Conservation (phyloP, 1,140 invertebrate species). For the Pseudoatta argentina region DNA sequence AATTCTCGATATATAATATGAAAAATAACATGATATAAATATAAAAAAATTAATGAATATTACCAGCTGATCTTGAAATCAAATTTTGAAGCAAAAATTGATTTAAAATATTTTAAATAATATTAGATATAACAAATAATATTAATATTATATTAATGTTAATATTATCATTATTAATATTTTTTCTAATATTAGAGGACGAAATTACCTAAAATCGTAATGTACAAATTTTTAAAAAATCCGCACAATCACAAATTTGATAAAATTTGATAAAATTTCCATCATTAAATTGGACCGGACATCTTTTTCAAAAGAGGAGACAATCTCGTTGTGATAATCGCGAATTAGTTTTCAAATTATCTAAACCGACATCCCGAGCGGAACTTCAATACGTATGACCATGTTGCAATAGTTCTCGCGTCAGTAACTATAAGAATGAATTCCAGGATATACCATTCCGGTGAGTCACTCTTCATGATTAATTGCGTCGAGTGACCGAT, state of each 20-base stretch:
- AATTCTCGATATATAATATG: not conserved
- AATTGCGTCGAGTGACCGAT: conserved; percentile 62
- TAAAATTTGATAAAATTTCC: not conserved
- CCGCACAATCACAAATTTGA: not conserved
- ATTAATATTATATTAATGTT: not conserved
- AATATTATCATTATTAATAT: not conserved
- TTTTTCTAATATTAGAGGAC: not conserved
- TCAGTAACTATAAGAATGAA: conserved; percentile 59
- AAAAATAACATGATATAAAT: not conserved
- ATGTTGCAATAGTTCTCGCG: conserved; percentile 31
- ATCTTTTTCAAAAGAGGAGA: not conserved
- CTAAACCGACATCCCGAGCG: conserved; percentile 38
- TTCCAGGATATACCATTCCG: conserved; percentile 71
- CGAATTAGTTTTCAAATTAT: conserved; percentile 10
- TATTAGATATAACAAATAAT: not conserved
- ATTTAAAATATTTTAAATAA: not conserved
- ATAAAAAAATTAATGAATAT: not conserved
- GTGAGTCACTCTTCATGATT: conserved; percentile 70
- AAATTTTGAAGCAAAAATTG: not conserved
- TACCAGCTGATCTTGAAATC: not conserved
- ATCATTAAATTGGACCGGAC: not conserved
- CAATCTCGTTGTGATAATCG: not conserved
- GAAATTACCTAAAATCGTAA: not conserved
- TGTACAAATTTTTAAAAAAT: not conserved
- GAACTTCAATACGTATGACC: conserved; percentile 2